Conservation (phyloP, 1,140 invertebrate species). For the Diabrotica undecimpunctata region DNA sequence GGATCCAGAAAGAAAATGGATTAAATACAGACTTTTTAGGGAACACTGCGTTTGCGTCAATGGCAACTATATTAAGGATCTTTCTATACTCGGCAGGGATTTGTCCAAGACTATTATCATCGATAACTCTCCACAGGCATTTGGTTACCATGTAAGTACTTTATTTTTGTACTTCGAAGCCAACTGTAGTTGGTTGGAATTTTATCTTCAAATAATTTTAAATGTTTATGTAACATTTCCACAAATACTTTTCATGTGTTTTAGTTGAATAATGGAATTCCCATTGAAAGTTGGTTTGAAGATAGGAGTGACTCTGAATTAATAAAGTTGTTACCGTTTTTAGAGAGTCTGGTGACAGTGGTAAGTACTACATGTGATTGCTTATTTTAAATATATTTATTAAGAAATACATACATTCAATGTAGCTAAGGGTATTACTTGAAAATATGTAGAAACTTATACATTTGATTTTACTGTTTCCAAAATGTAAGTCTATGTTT, state of each 20-base stretch:
- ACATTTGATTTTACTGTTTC: too few species aligned
- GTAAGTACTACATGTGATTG: conserved; percentile 52
- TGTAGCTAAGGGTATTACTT: too few species aligned
- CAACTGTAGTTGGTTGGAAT: too few species aligned
- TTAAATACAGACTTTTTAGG: conserved; percentile 88
- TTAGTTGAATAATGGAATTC: conserved; percentile 93
- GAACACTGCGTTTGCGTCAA: conserved; percentile 95
- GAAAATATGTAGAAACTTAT: too few species aligned
- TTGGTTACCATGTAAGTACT: conserved; percentile 73
- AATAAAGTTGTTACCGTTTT: conserved; percentile 88
- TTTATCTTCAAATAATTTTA: not conserved
- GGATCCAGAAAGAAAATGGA: conserved; percentile 84
- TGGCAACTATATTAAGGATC: conserved; percentile 96
- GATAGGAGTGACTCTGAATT: conserved; percentile 87
- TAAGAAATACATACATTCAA: too few species aligned
- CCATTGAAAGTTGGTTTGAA: conserved; percentile 96
- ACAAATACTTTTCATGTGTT: too few species aligned
- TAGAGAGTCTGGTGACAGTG: conserved; percentile 78
- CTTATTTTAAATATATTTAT: too few species aligned
- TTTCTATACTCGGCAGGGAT: conserved; percentile 89
- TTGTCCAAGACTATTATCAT: conserved; percentile 88
- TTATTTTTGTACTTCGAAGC: too few species aligned
- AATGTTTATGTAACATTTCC: not conserved
- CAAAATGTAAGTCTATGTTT: too few species aligned
- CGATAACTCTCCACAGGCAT: conserved; percentile 90